Conservation (phyloP, 2,113 vertebrate genomes). For the Falco punctatus region DNA sequence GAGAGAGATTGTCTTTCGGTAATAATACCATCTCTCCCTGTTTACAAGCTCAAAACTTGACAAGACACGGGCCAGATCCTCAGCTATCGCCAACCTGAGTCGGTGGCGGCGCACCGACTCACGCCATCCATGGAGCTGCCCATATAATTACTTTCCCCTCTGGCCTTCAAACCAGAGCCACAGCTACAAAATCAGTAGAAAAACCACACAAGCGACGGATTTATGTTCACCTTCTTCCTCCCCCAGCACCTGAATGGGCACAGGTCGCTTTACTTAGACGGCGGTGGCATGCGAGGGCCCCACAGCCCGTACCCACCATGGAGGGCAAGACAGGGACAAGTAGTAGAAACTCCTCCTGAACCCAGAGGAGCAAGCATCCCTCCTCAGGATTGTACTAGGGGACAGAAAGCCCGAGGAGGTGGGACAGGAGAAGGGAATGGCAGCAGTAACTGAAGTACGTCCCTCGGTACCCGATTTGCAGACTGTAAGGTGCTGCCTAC, state of each 20-base stretch:
- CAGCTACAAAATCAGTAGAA: background rate
- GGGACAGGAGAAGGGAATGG: background rate
- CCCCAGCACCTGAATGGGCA: background rate
- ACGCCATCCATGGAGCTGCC: background rate
- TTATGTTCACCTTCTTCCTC: background rate
- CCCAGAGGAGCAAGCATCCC: background rate
- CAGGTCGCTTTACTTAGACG: background rate
- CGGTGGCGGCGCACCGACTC: background rate
- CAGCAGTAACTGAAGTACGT: background rate
- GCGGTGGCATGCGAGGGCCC: accelerated
- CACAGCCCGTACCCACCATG: background rate
- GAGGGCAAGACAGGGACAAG: accelerated
- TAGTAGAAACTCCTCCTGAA: background rate
- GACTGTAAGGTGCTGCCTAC: background rate
- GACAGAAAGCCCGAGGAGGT: background rate
- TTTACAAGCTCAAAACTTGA: background rate
- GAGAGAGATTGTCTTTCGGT: background rate
- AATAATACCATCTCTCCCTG: background rate
- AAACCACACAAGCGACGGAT: background rate
- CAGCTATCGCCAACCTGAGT: background rate
- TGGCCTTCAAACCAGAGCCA: background rate
- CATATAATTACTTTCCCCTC: background rate
- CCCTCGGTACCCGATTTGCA: background rate
- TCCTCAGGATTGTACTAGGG: background rate
- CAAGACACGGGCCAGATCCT: background rate